Conservation (phyloP, 2,797 vertebrate genomes). For the Linurgus olivaceus region DNA sequence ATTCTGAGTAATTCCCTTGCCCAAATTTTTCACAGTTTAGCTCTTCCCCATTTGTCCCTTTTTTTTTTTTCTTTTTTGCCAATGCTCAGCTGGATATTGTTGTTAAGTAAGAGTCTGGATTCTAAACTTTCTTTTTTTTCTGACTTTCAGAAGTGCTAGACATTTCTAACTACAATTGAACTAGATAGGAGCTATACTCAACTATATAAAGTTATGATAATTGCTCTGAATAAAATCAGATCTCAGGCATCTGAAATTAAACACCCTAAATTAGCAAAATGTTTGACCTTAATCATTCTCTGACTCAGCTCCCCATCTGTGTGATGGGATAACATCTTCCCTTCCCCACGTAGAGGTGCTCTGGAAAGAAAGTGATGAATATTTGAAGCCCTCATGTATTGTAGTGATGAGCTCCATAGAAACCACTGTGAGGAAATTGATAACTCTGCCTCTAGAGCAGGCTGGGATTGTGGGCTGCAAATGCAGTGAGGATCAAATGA, state of each 20-base stretch:
- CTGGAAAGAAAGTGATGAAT: background rate
- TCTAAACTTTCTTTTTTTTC: background rate
- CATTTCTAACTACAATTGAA: background rate
- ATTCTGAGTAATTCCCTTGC: background rate
- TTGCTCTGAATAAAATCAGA: background rate
- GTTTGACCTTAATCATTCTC: slow-evolving; percentile 36
- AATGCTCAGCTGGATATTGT: background rate
- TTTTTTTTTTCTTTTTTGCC: background rate
- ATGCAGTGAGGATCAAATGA: background rate
- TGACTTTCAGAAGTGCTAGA: slow-evolving; percentile 11
- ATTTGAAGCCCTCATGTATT: background rate
- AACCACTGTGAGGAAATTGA: background rate
- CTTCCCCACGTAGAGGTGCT: background rate
- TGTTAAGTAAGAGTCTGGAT: background rate
- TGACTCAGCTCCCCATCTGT: background rate
- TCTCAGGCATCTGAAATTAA: slow-evolving; percentile 5
- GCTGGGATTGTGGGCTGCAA: background rate
- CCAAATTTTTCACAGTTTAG: background rate
- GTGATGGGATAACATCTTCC: background rate
- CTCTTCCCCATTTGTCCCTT: background rate
- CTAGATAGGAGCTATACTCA: background rate
- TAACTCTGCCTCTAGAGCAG: background rate
- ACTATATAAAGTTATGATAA: slow-evolving; percentile 29
- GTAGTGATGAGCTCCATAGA: background rate
- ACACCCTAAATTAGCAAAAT: slow-evolving; percentile 31